Evolutionary conservation across 2,888 invertebrate genomes (phyloP), one percentile per base, ranked within the genome.

Genomic region (Crocallis elinguaria): DNA sequence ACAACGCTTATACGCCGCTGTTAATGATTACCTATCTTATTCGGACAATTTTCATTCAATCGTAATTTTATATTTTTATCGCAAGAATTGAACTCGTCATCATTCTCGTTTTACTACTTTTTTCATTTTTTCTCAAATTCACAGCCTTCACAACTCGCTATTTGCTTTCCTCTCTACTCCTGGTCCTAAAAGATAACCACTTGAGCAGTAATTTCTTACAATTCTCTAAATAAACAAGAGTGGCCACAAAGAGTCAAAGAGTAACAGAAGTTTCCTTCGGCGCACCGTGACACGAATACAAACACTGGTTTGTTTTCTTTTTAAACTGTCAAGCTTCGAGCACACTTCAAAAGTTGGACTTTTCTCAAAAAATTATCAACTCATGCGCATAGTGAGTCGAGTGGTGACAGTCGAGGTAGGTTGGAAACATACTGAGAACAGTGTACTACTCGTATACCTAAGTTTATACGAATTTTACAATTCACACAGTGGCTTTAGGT

Each of bases 301-400:
- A 49, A 53, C 33, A 53, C 21, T n/a, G 38, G 14, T 37, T 39
- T 57, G 43, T 50, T 46, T 46, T 57, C 49, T 38, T 50, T 53
- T 41, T 35, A 35, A 57, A 50, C 46, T 57, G 57, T 53, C 46
- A 54, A 38, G 43, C 32, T 43, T 50, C 53, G 30, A 57, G 53
- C 21, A 49, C 49, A 57, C 52, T 57, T 41, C 38, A 57, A 49
- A 39, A 43, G 23, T 42, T 36, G 27, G 41, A 46, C 29, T 25
- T 49, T 57, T 49, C 49, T 33, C 13, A 25, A 37, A 45, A 49
- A 53, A 57, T 46, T 27, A 46, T 30, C 39, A 27, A 57, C 53
- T 57, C 57, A 53, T 46, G 57, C 46, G 46, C 49, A 57, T 38
- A 43, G 48, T 35, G 16, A 32, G 36, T 13, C 37, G 37, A 43